Conservation (phyloP, 2,888 invertebrate genomes). For the Globia sparganii region DNA sequence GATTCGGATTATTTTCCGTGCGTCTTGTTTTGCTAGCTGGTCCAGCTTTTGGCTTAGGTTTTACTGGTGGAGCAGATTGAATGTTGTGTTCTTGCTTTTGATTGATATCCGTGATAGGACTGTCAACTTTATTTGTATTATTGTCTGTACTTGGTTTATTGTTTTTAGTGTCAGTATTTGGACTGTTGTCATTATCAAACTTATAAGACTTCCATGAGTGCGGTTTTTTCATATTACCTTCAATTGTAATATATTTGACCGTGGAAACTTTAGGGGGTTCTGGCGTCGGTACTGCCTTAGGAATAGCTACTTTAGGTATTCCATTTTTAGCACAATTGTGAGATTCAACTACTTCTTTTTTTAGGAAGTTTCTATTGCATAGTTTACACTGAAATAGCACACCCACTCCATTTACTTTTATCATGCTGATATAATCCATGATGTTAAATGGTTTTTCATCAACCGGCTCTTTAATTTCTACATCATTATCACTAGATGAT, state of each 20-base stretch:
- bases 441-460: conserved; percentile 79
- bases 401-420: conserved; percentile 87
- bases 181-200: conserved; percentile 52
- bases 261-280: conserved; percentile 80
- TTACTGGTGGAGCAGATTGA: conserved; percentile 51
- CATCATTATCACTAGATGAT: conserved; percentile 46
- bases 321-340: conserved; percentile 87
- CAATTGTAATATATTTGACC: conserved; percentile 85
- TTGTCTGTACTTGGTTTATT: conserved; percentile 40
- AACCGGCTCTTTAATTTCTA: conserved; percentile 61
- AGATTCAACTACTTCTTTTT: conserved; percentile 82
- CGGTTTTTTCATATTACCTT: conserved; percentile 70
- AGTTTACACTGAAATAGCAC: conserved; percentile 86
- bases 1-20: conserved; percentile 40
- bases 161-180: conserved; percentile 36
- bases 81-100: conserved; percentile 27
- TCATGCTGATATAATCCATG: conserved; percentile 85
- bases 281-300: conserved; percentile 71
- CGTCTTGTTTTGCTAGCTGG: conserved; percentile 84
- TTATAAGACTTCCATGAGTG: conserved; percentile 60
- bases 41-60: conserved; percentile 80
- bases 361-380: conserved; percentile 87
- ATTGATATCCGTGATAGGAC: conserved; percentile 1
- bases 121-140: conserved; percentile 8
- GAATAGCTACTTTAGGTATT: conserved; percentile 76